Evolutionary conservation across 1,140 invertebrate genomes (phyloP).

Genomic region (Druon quercuslanigerum): DNA sequence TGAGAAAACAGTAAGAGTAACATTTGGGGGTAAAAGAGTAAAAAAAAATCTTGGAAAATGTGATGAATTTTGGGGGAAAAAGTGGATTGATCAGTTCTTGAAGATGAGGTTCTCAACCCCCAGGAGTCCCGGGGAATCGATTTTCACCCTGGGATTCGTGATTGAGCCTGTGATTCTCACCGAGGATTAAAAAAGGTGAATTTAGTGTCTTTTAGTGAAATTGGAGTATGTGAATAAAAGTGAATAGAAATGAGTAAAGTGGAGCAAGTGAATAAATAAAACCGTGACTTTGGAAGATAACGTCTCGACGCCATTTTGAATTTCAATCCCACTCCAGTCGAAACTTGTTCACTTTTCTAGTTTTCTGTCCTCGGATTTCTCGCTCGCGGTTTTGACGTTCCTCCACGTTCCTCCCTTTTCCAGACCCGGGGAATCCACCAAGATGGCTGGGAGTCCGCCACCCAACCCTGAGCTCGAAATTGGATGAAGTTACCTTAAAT

Average conservation of each 20-base stretch:
- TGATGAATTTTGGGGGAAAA: too few relatives aligned
- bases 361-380: neutral
- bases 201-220: neutral
- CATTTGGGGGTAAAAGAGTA: too few relatives aligned
- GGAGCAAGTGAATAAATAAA: conserved; percentile 6
- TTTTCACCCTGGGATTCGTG: neutral
- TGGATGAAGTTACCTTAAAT: neutral
- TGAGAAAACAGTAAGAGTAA: too few relatives aligned
- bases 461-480: neutral
- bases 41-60: too few relatives aligned
- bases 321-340: conserved; percentile 7
- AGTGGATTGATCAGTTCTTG: too few relatives aligned
- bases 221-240: neutral
- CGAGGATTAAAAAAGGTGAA: neutral
- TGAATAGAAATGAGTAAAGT: neutral
- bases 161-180: neutral
- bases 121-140: neutral
- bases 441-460: neutral
- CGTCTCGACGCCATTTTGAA: conserved; percentile 12
- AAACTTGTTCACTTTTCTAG: conserved; percentile 12
- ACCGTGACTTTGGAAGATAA: neutral
- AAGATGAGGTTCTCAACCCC: too few relatives aligned
- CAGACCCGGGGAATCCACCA: neutral
- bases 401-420: neutral
- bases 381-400: neutral